Base-by-base conservation (phyloP, 2,888 invertebrate species). In the Pseudococcus longispinus region DNA sequence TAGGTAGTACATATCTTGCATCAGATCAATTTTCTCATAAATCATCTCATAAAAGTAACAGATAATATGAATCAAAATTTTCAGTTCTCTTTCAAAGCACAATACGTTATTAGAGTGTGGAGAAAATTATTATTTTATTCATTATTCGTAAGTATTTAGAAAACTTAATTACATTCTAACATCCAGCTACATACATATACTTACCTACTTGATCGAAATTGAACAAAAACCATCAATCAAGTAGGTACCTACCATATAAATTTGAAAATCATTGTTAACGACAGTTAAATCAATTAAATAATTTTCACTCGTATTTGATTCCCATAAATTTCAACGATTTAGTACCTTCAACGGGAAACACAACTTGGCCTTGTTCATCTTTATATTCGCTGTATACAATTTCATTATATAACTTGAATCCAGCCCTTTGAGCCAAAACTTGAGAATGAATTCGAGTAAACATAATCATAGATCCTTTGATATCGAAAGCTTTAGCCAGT, bases 371-470 rank as follows among this genome's bases (percentile, higher is more conserved):
- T 8, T 88, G n/a, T 2, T 83, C 86, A 87, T 88, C 88, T 37
- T 51, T 86, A 60, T 88, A 88, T 3, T 88, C 88, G 18, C 15
- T n/a, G 83, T 88, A 88, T 18, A 87, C 77, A 42, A 88, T 83
- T 37, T 83, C 83, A 23, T 88, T 87, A 26, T 86, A 86, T 42
- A 82, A 15, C n/a, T 83, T 60, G 29, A 83, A 88, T 42, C 88
- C 88, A 29, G 42, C 20, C 74, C 74, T 85, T 65, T 86, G 46
- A 11, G 88, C 88, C 44, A 87, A 46, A 18, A 29, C 55, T 77
- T 88, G 88, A 11, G 88, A 87, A 13, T 88, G 42, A 9, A 70
- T 87, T 4, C 65, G 37, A 13, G 88, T 88, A 51, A 87, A 87
- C 51, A 87, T 84, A 9, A 77, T 87, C 37, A 88, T 32, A 18